These are phyloP conservation scores for Campylomormyrus tamandua DNA, from an alignment of 2,113 vertebrate species.

Conservation along the genomic window DNA sequence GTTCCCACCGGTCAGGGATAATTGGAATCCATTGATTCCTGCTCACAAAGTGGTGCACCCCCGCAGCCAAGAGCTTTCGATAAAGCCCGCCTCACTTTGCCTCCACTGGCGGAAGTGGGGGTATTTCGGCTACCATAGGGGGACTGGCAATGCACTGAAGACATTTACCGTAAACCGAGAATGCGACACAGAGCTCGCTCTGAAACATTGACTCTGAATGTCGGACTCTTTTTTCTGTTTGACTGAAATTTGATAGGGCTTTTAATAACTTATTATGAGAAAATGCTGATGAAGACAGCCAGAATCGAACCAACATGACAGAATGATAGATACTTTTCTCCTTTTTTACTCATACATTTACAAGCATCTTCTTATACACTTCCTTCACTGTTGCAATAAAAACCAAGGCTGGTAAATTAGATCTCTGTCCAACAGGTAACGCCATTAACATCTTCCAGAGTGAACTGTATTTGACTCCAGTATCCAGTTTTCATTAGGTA, in stretches of 20 bases:
- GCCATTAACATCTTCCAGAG: background rate
- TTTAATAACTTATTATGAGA: background rate
- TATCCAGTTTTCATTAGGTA: background rate
- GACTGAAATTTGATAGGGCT: background rate
- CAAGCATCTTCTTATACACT: background rate
- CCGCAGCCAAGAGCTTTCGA: background rate
- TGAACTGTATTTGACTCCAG: background rate
- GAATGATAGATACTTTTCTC: background rate
- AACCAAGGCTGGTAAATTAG: background rate
- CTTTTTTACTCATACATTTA: background rate
- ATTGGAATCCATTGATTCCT: conserved; percentile 13
- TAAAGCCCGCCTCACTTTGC: background rate
- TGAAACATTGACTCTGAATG: background rate
- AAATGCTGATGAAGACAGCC: background rate
- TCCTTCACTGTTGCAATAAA: background rate
- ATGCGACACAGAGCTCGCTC: too few species aligned
- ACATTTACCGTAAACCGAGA: conserved; percentile 11
- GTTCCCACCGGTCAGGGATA: background rate
- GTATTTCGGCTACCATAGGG: background rate
- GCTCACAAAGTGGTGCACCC: background rate
- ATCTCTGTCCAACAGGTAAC: background rate
- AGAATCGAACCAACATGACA: background rate
- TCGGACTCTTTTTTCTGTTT: background rate
- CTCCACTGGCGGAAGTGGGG: background rate
- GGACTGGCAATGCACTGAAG: background rate